These are phyloP conservation scores for Melipona beecheii DNA, from an alignment of 2,888 invertebrate genomes.

Conservation along the genomic window DNA sequence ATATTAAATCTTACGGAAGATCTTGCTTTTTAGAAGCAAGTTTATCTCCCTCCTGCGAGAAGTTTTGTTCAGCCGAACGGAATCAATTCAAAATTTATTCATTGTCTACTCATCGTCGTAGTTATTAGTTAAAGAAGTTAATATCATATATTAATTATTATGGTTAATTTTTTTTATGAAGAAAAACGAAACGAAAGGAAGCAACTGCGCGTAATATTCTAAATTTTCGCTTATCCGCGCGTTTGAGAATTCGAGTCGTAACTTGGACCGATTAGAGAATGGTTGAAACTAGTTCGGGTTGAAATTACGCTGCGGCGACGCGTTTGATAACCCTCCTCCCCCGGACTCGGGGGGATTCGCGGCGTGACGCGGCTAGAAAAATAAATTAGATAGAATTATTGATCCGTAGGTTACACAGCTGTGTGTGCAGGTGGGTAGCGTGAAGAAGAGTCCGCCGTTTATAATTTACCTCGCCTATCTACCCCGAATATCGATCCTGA, in stretches of 20 bases:
- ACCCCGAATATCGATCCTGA: slow-evolving; percentile 67
- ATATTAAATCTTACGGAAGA: background rate
- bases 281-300: background rate
- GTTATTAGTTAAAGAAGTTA: too few relatives aligned
- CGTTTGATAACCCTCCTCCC: slow-evolving; percentile 6
- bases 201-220: too few relatives aligned
- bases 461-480: slow-evolving; percentile 66
- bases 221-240: too few relatives aligned
- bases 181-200: too few relatives aligned
- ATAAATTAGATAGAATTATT: slow-evolving; percentile 64
- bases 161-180: too few relatives aligned
- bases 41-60: background rate
- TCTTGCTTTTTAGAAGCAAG: too few relatives aligned
- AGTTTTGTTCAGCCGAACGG: background rate
- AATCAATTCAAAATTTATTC: background rate
- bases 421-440: slow-evolving; percentile 48
- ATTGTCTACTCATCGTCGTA: too few relatives aligned
- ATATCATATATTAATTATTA: too few relatives aligned
- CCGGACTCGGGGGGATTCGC: background rate
- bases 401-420: slow-evolving; percentile 53
- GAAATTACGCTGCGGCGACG: background rate
- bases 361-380: slow-evolving; percentile 32
- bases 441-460: slow-evolving; percentile 61
- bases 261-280: background rate
- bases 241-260: too few relatives aligned